Conservation (phyloP, 2,888 invertebrate species). For the Lysandra bellargus region DNA sequence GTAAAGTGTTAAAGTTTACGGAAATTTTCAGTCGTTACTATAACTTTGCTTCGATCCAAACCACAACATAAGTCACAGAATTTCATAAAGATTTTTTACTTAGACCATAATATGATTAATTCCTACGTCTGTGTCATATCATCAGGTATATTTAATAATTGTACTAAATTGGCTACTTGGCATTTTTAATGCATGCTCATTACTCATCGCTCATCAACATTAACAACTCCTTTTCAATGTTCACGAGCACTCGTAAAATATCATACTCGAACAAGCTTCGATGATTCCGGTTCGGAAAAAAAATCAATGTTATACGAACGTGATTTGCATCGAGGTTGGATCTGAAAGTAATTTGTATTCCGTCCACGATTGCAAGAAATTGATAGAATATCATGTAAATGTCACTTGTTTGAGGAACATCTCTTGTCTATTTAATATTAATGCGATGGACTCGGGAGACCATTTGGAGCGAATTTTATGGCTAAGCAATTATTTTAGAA, state of each 20-base stretch:
- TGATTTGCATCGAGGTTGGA: slow-evolving; percentile 17
- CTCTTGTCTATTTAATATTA: slow-evolving; percentile 18
- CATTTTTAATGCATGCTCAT: background rate
- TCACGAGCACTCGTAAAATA: background rate
- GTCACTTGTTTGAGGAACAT: slow-evolving; percentile 28
- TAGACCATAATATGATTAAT: background rate
- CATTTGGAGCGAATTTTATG: background rate
- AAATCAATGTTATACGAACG: slow-evolving; percentile 38
- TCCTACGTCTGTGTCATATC: background rate
- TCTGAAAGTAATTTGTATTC: slow-evolving; percentile 27
- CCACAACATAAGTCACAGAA: no score
- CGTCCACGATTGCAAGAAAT: background rate
- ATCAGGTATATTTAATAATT: background rate
- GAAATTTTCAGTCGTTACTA: no score
- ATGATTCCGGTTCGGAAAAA: slow-evolving; percentile 19
- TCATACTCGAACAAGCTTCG: background rate
- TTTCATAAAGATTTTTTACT: no score
- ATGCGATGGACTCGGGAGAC: background rate
- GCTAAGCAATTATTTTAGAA: background rate
- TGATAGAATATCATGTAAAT: slow-evolving; percentile 29
- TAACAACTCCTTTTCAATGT: background rate
- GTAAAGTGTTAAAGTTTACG: no score
- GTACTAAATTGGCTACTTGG: background rate
- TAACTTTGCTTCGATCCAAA: no score
- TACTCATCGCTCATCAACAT: no score